Conservation (phyloP, 2,113 vertebrate genomes). For the Hippopotamus amphibius region DNA sequence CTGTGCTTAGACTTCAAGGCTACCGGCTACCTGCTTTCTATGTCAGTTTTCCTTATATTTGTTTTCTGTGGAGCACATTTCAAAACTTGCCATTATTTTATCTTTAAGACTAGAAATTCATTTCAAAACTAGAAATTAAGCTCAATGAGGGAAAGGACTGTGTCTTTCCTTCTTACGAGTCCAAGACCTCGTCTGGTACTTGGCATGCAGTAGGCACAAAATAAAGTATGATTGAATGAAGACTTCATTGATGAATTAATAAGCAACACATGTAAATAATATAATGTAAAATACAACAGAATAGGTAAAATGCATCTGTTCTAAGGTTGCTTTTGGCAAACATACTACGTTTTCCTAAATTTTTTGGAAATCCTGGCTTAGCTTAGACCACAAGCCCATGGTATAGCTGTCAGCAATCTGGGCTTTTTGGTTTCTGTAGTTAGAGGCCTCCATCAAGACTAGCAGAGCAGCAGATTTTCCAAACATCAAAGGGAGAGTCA, state of each 20-base stretch:
- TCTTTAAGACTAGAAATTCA: conserved; percentile 31
- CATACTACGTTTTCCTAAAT: neutral
- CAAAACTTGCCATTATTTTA: conserved; percentile 36
- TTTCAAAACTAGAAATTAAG: neutral
- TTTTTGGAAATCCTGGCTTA: neutral
- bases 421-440: neutral
- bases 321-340: neutral
- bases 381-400: neutral
- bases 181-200: neutral
- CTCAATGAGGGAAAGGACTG: neutral
- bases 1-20: neutral
- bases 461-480: neutral
- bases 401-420: neutral
- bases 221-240: neutral
- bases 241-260: neutral
- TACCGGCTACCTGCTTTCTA: neutral
- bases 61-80: neutral
- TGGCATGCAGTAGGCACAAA: neutral
- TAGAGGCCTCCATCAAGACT: neutral
- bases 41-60: neutral
- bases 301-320: neutral
- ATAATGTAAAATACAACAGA: neutral
- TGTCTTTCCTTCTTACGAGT: neutral
- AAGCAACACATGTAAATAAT: neutral
- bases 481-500: neutral